Conservation (phyloP, 1,140 invertebrate genomes). For the Pemphigus obesinymphae region DNA sequence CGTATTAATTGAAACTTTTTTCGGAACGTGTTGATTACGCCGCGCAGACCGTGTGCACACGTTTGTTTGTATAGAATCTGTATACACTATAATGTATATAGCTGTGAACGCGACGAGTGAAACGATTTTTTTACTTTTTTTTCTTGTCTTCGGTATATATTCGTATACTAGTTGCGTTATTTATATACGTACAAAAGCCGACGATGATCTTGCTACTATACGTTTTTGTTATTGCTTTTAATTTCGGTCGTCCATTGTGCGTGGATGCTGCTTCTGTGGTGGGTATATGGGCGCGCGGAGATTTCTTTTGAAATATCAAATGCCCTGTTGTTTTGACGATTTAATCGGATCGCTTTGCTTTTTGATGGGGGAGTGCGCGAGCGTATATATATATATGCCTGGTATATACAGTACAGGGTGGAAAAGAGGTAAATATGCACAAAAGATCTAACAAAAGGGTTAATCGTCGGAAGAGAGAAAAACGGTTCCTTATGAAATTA, state of each 20-base stretch:
- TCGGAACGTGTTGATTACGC: background rate
- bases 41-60: background rate
- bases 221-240: background rate
- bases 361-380: background rate
- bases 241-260: conserved; percentile 4
- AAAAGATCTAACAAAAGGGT: conserved; percentile 35
- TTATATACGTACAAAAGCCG: background rate
- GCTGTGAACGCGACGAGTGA: background rate
- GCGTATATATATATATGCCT: background rate
- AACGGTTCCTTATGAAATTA: conserved; percentile 33
- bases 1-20: background rate
- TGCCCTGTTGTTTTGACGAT: conserved; percentile 38
- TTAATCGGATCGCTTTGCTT: conserved; percentile 38
- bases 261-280: too few species aligned
- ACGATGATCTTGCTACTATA: background rate
- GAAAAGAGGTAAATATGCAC: conserved; percentile 33
- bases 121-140: too few species aligned
- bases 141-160: too few species aligned
- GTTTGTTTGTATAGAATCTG: background rate
- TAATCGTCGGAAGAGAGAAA: conserved; percentile 33
- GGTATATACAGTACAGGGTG: background rate
- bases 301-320: conserved; percentile 35
- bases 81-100: background rate
- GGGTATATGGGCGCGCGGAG: background rate
- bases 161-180: background rate